phyloP scores from a whole-genome alignment of 2,797 vertebrate genomes.

The Falco novaeseelandiae region DNA sequence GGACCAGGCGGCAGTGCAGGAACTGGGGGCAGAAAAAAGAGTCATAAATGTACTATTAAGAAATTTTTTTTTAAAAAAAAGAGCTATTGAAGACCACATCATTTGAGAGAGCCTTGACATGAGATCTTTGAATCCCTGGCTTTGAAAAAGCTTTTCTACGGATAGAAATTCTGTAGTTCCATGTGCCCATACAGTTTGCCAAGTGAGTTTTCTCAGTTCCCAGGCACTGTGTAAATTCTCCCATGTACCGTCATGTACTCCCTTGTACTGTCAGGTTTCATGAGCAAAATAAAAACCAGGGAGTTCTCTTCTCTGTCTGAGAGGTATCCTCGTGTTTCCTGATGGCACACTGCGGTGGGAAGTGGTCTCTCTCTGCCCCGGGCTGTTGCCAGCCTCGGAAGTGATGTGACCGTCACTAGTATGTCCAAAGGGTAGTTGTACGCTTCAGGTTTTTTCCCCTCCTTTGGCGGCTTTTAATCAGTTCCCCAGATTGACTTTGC shows the following conservation, averaged over 20 bases:
- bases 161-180: not conserved
- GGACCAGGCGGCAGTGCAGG: not conserved
- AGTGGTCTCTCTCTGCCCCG: not conserved
- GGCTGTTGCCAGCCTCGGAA: not conserved
- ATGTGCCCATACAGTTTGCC: not conserved
- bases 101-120: not conserved
- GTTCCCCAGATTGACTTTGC: not conserved
- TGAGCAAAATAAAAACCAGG: not conserved
- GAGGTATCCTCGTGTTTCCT: not conserved
- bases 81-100: not conserved
- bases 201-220: not conserved
- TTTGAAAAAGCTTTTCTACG: not conserved
- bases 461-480: not conserved
- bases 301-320: not conserved
- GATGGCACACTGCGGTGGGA: not conserved
- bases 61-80: not conserved
- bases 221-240: not conserved
- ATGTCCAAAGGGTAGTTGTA: not conserved
- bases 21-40: not conserved
- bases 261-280: not conserved
- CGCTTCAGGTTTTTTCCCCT: rapidly evolving
- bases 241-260: not conserved
- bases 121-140: not conserved
- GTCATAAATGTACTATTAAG: not conserved
- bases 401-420: not conserved